Base-by-base conservation (phyloP, 2,888 invertebrate genomes). In the Muscina levida region DNA sequence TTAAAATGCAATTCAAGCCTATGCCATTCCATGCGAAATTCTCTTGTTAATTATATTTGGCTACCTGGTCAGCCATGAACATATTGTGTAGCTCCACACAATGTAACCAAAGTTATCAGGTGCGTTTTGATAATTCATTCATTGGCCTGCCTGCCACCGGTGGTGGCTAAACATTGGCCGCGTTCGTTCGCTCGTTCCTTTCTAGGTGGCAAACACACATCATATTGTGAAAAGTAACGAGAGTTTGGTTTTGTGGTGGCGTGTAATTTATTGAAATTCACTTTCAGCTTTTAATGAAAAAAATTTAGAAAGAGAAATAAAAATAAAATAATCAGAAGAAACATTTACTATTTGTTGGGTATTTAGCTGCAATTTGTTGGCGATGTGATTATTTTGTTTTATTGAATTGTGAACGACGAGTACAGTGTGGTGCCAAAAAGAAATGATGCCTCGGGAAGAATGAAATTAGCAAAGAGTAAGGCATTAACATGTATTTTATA, bases 261-360 rank as follows among this genome's bases (percentile, higher is more conserved):
- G 48, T 62, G 31, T 31, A 31, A 31, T 70, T 70, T 19, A 51
- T 48, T 66, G 31, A 72, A 81, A 77, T 56, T 77, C 72, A 77
- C 81, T 81, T 81, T 81, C 73, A 51, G 26, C 66, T 56, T 56
- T 24, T 57, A 31, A n/a, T n/a, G n/a, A n/a, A n/a, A n/a, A n/a
- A 5, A 44, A 44, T n/a, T 2, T 44, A 44, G 44, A 11, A 44
- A 44, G n/a, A 2, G n/a, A 44, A 44, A 31, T 31, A 31, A 31
- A 31, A 31, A 3, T 31, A 31, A 11, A 44, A n/a, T 44, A 2
- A 44, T 44, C 44, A 44, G 2, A 46, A 15, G 3, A 46, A 46
- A 51, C 51, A 19, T 51, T n/a, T 51, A 48, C 19, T 59, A 19
- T 59, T 17, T 59, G 62, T 19, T 53, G 11, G 42, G 42, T 11